Evolutionary conservation across 1,140 invertebrate genomes (phyloP), one percentile per base, ranked within the genome.

Genomic region (Euura saliciscinereae): DNA sequence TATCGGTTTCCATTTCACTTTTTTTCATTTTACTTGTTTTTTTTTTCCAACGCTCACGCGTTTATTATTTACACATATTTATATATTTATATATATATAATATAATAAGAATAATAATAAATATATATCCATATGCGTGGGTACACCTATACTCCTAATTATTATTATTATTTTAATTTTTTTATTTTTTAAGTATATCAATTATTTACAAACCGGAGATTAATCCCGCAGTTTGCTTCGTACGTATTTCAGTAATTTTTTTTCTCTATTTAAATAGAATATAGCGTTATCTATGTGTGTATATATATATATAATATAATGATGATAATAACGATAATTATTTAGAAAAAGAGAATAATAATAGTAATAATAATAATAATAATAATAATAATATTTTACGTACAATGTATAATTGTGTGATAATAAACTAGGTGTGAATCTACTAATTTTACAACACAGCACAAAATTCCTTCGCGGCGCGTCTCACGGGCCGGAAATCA

Each of bases 401-500:
- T 51, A 51, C 46, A 51, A 11, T n/a, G 51, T 6, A 59, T 6
- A n/a, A 3, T 28, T 28, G 28, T 59, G 51, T 59, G 51, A 59
- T 59, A 59, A 59, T 66, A 76, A 84, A 84, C 78, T 85, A 85
- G 83, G 83, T 81, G 82, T 84, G 78, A 76, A 87, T 59, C 51
- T 59, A 85, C 82, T 87, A 86, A 84, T 81, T 85, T 86, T 87
- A 85, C 82, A 87, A 86, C 86, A 87, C 86, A 87, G 85, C 86
- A 86, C 86, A 87, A 77, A 83, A 84, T 81, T 85, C 80, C 28
- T 80, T 76, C 84, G 82, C 83, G 80, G 82, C 82, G 77, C 74
- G 76, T 76, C 70, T 11, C 10, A 59, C 51, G 51, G 28, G 5
- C 51, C 51, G 51, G 51, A 59, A 59, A 59, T 59, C 13, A 3